A percentile compares a stretch with the other conserved stretches of the same genome.
Conservation (phyloP, 2,888 invertebrate genomes). For the Ctena decussata region DNA sequence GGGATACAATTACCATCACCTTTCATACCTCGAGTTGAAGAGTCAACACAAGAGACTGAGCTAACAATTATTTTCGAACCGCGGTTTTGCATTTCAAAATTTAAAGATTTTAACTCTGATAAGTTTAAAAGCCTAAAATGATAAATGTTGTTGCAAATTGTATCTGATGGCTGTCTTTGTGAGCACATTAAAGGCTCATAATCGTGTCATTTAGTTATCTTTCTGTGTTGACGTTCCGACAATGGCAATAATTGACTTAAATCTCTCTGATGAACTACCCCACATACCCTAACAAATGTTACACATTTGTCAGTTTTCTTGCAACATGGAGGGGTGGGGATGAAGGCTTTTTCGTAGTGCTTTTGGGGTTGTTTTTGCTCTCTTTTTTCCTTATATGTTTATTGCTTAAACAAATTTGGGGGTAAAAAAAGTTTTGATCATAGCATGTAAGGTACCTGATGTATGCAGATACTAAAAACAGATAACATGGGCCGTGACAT, state of each 20-base stretch:
- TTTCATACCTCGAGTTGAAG: background rate
- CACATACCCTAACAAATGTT: background rate
- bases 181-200: conserved; percentile 41
- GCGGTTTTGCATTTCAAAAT: conserved; percentile 9
- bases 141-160: conserved; percentile 17
- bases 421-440: too few relatives aligned
- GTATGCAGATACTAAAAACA: too few relatives aligned
- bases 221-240: conserved; percentile 37
- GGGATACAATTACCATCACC: background rate
- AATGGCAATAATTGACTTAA: conserved; percentile 36
- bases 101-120: conserved; percentile 15
- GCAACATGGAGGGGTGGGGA: too few relatives aligned
- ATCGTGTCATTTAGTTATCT: conserved; percentile 66
- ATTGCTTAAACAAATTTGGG: too few relatives aligned
- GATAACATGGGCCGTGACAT: too few relatives aligned
- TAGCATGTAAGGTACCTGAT: too few relatives aligned
- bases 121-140: conserved; percentile 8
- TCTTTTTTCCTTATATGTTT: too few relatives aligned
- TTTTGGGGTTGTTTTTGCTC: too few relatives aligned
- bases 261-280: background rate
- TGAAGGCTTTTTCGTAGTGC: too few relatives aligned
- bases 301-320: too few relatives aligned
- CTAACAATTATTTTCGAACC: conserved; percentile 5
- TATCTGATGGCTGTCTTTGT: conserved; percentile 52
- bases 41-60: background rate